A percentile compares a stretch with the other conserved stretches of the same genome.
Conservation (phyloP, 2,888 invertebrate genomes). For the Tholera decimalis region DNA sequence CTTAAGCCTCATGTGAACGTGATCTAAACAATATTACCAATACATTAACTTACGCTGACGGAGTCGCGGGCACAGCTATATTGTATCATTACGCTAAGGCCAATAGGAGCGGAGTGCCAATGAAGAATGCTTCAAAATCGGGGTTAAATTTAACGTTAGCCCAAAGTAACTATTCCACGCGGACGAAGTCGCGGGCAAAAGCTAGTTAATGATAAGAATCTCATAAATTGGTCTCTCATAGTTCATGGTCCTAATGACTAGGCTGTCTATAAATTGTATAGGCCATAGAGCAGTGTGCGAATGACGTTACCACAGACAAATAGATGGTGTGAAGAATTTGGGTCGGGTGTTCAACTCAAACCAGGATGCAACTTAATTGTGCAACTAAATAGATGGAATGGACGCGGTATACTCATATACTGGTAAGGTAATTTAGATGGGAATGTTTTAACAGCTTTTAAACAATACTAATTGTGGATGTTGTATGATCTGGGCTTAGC, state of each 20-base stretch:
- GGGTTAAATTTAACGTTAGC: too few species aligned
- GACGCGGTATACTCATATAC: slow-evolving; percentile 37
- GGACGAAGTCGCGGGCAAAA: too few species aligned
- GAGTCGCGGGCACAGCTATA: too few species aligned
- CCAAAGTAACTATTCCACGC: too few species aligned
- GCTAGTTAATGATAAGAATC: slow-evolving; percentile 52
- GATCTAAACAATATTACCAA: too few species aligned
- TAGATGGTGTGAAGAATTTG: slow-evolving; percentile 68
- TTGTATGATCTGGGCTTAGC: slow-evolving; percentile 11
- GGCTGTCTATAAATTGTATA: slow-evolving; percentile 46
- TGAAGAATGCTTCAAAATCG: too few species aligned
- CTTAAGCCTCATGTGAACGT: too few species aligned
- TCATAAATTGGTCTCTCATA: slow-evolving; percentile 51
- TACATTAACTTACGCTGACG: too few species aligned
- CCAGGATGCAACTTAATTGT: slow-evolving; percentile 72
- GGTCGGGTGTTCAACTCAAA: slow-evolving; percentile 70
- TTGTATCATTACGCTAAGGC: too few species aligned
- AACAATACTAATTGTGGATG: slow-evolving; percentile 36
- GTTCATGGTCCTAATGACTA: slow-evolving; percentile 61
- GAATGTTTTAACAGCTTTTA: slow-evolving; percentile 44
- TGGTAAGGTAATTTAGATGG: slow-evolving; percentile 53
- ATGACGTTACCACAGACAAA: slow-evolving; percentile 59
- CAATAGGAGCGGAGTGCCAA: too few species aligned
- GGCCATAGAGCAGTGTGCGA: slow-evolving; percentile 48
- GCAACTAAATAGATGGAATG: slow-evolving; percentile 54